Percentiles rank a stretch among this genome's conserved stretches.
Conservation (phyloP, 1,140 invertebrate genomes). For the Ips nitidus region DNA sequence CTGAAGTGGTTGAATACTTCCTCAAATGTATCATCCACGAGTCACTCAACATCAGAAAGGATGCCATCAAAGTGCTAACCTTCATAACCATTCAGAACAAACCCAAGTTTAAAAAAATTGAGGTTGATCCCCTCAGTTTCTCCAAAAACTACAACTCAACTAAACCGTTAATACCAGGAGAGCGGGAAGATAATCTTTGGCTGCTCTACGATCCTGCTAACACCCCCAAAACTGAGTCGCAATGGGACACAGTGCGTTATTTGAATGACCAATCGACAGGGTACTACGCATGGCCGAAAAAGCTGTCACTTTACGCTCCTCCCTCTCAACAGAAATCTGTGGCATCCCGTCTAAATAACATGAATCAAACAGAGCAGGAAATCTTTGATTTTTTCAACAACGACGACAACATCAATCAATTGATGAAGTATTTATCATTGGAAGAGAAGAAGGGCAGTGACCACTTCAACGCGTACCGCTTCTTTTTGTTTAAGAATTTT, state of each 20-base stretch:
- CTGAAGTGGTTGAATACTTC: constrained; percentile 67
- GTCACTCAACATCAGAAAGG: constrained; percentile 72
- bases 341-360: constrained; percentile 47
- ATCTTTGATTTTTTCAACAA: constrained; percentile 73
- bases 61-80: constrained; percentile 64
- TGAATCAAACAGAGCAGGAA: constrained; percentile 50
- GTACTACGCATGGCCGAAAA: constrained; percentile 81
- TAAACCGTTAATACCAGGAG: constrained; percentile 53
- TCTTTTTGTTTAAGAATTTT: constrained; percentile 74
- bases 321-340: constrained; percentile 62
- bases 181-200: constrained; percentile 71
- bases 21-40: constrained; percentile 72
- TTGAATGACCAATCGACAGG: constrained; percentile 73
- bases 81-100: constrained; percentile 79
- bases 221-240: constrained; percentile 61
- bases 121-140: constrained; percentile 44
- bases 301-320: constrained; percentile 64
- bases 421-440: constrained; percentile 75
- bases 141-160: constrained; percentile 31
- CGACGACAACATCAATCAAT: constrained; percentile 67
- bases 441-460: constrained; percentile 88
- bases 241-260: constrained; percentile 75
- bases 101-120: constrained; percentile 63
- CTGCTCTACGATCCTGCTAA: constrained; percentile 68
- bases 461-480: constrained; percentile 69